These are phyloP conservation scores for Suricata suricatta DNA, from an alignment of 2,113 vertebrate species.

Conservation along the genomic window DNA sequence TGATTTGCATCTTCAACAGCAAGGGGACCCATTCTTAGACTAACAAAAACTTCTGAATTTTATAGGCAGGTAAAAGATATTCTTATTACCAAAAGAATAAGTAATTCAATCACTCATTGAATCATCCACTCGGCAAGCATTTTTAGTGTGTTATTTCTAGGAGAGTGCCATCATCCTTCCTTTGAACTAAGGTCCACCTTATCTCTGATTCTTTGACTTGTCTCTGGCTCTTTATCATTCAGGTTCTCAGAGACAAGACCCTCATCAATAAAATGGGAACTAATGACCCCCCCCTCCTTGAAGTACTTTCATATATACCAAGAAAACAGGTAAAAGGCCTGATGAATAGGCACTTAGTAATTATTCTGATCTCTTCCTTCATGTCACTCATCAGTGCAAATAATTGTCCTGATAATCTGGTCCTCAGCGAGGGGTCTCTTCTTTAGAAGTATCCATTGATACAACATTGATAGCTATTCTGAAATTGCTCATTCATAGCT, in stretches of 20 bases:
- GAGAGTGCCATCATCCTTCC: background rate
- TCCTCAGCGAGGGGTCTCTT: background rate
- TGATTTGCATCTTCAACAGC: conserved; percentile 1
- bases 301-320: background rate
- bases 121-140: background rate
- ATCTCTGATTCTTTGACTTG: background rate
- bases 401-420: background rate
- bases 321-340: background rate
- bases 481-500: background rate
- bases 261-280: background rate
- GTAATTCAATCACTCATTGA: background rate
- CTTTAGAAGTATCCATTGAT: background rate
- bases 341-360: background rate
- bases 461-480: background rate
- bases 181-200: background rate
- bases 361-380: background rate
- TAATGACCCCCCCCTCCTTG: background rate
- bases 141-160: background rate
- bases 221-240: background rate
- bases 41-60: background rate
- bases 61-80: background rate
- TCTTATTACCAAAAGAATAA: background rate
- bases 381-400: background rate
- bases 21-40: background rate
- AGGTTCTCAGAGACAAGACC: background rate